Conservation (phyloP, 1,140 invertebrate species). For the Tetraneura akinire region DNA sequence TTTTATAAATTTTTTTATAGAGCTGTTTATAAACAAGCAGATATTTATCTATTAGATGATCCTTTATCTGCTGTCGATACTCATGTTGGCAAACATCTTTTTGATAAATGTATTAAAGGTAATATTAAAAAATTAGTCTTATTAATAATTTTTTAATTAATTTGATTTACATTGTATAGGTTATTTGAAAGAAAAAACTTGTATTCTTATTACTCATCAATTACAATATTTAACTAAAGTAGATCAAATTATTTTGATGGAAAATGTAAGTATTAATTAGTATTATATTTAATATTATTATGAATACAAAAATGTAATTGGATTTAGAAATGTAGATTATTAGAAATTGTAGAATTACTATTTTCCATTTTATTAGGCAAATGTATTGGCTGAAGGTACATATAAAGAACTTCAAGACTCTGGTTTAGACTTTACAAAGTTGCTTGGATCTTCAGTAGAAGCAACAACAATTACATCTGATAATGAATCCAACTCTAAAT, state of each 20-base stretch:
- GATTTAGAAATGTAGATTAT: background rate
- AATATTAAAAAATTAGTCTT: background rate
- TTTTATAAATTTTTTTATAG: conserved; percentile 42
- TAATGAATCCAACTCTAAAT: conserved; percentile 54
- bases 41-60: conserved; percentile 81
- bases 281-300: background rate
- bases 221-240: conserved; percentile 76
- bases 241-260: conserved; percentile 75
- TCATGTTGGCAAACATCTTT: conserved; percentile 78
- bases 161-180: conserved; percentile 55
- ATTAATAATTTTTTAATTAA: background rate
- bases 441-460: conserved; percentile 59
- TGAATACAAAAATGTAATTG: background rate
- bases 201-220: conserved; percentile 83
- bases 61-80: conserved; percentile 81
- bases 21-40: conserved; percentile 62
- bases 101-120: conserved; percentile 69
- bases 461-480: conserved; percentile 58
- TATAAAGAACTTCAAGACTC: conserved; percentile 62
- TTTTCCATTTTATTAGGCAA: conserved; percentile 61
- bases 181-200: conserved; percentile 66
- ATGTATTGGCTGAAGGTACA: conserved; percentile 63
- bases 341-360: background rate
- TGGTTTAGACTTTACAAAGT: conserved; percentile 64
- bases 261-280: conserved; percentile 64